phyloP scores from a whole-genome alignment of 2,888 invertebrate species.

The Bellardia bayeri region DNA sequence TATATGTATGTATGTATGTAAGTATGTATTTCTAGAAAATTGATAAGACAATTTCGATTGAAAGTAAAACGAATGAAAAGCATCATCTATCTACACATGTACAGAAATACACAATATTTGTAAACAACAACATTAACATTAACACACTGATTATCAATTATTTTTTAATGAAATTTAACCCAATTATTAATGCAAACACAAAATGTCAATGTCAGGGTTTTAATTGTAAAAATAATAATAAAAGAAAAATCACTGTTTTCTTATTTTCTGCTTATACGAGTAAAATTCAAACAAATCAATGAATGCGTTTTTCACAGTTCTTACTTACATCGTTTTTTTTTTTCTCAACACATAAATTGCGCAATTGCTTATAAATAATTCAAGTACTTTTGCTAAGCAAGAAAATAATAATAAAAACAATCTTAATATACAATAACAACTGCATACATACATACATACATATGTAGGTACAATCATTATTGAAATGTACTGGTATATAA shows the following conservation, averaged over 20 bases:
- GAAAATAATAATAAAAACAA: constrained; percentile 5
- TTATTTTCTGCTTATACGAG: background rate
- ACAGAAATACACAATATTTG: background rate
- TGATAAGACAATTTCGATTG: constrained; percentile 25
- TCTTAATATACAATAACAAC: constrained; percentile 16
- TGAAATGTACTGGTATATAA: constrained; percentile 13
- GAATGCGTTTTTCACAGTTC: constrained; percentile 41
- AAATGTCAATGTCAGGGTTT: constrained; percentile 68
- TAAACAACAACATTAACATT: background rate
- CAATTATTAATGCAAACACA: constrained; percentile 20
- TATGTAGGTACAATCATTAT: background rate
- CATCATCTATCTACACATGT: background rate
- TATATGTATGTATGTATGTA: too few species aligned
- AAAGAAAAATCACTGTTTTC: background rate
- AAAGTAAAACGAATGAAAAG: background rate
- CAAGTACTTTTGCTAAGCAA: constrained; percentile 26
- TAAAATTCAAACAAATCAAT: constrained; percentile 18
- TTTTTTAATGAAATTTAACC: constrained; percentile 29
- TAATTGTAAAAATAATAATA: constrained; percentile 35
- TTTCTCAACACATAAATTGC: constrained; percentile 57
- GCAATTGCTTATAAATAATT: constrained; percentile 68
- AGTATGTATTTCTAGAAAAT: background rate
- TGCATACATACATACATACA: too few species aligned
- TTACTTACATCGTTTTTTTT: background rate
- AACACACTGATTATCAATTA: background rate